Evolutionary conservation across 2,113 vertebrate species (phyloP), one percentile per base, ranked within the genome.

Genomic region (Bujurquina vittata): DNA sequence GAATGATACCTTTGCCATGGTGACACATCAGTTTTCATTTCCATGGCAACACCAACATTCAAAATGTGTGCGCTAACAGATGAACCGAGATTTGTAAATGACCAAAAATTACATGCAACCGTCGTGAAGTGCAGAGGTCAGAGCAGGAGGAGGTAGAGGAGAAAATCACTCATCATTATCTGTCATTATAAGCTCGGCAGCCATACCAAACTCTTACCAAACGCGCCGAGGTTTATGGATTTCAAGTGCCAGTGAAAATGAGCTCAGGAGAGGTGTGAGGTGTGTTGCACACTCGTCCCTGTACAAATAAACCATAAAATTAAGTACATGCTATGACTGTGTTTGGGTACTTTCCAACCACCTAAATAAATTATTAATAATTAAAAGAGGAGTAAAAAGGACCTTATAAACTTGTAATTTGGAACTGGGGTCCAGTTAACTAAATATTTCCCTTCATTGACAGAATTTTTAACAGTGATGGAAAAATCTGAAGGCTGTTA

Each of bases 11-110:
- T 58, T 69, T 17, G 37, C 84, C 81, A 56, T n/a, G 60, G 69
- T 58, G 74, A 85, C 62, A 80, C 67, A 83, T 77, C n/a, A 29
- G 61, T 59, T 74, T 33, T 62, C 23, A 77, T 87, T 83, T 76
- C 88, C 88, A 86, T 87, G 77, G 88, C 81, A 90, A 89, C 88
- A 76, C 49, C 59, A 85, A 80, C 46, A 78, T 77, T 86, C 40
- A 81, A 61, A 87, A 79, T 54, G 55, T 61, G 46, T 20, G 52
- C 61, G 77, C 69, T 77, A 75, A 73, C 69, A 65, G 69, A 84
- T 37, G 58, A 76, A 56, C 20, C 58, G 3, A 55, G 52, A 69
- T 81, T 83, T 60, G 22, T 35, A 75, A 62, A 80, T 77, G 65
- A 73, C 29, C 58, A 76, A 40, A 86, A 80, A 82, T 78, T 23